Base-by-base conservation (phyloP, 2,113 vertebrate genomes). In the Myotis brandtii region DNA sequence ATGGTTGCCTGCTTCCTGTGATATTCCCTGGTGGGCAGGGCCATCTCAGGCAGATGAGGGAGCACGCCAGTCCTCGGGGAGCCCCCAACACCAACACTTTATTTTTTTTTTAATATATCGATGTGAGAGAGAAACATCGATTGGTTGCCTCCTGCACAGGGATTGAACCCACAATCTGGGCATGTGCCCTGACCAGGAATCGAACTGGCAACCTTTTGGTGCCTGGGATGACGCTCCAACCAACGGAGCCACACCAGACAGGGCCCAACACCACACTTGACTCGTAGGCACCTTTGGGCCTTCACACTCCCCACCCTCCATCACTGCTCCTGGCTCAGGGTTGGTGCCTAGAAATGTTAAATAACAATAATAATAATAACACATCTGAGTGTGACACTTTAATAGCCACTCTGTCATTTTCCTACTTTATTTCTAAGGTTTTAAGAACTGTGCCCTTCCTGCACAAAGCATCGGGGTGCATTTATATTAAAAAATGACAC, bases 341-440 rank as follows among this genome's bases (percentile, higher is more conserved):
- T 13, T 50, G 86, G 96, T 2, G 43, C 87, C 97, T 43, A 97
- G 84, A 93, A 97, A 92, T 95, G 97, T 98, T 98, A 98, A 98
- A 97, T 98, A 98, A 98, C 97, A 97, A 97, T 77, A 97, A 97
- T 97, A 97, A 98, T 96, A 96, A 97, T 90, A 98, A 97, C 97
- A 85, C 86, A 86, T 97, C 70, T 94, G 95, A 84, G 37, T 34
- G 67, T 95, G 96, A 97, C 8, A 25, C 80, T 96, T 97, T 98
- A 94, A 97, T 93, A 92, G 96, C 86, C 94, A 0, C 96, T 97
- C 92, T 94, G 92, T 97, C 96, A 97, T 81, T 86, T 80, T 59
- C 83, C 86, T 89, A 87, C 93, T 98, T 97, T 96, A 97, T 97
- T 95, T 79, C 66, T 73, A 93, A 97, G 95, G 91, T 89, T 94